Evolutionary conservation across 2,113 vertebrate genomes (phyloP), one percentile per base, ranked within the genome.

Genomic region (Hyaena hyaena): DNA sequence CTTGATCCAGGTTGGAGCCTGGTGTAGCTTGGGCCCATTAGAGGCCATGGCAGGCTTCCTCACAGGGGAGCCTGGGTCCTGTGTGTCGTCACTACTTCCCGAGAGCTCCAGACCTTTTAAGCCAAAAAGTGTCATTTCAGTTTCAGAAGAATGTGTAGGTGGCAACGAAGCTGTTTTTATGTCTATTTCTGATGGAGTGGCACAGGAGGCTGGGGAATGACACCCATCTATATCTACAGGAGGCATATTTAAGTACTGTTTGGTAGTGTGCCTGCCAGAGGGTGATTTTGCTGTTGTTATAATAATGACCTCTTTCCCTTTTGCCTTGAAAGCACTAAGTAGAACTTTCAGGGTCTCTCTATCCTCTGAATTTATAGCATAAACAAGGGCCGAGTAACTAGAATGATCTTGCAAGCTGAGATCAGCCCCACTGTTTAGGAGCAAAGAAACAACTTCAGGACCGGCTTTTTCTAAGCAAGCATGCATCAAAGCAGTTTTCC

Each of bases 261-360:
- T 99, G 0, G 99, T 99, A 39, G 98, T 99, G 88, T 99, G 99
- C 93, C 98, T 98, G n/a, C 99, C 99, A 0, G 99, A 99, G 0
- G 98, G 97, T 0, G 99, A 99, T 95, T 98, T 99, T 71, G 99
- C 99, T 0, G 98, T 99, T 0, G 99, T 99, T 97, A 99, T 99
- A 93, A 99, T 99, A 93, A 99, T 99, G 19, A 99, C 99, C 79
- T 99, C 99, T 88, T 99, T 99, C 2, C 99, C 99, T 39, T 97
- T 99, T 0, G 98, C 99, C 97, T 98, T 99, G 98, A 99, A 99
- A 80, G 99, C 99, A 45, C 99, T 99, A 15, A 99, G 98, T 4
- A 99, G 99, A 83, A 99, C 96, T 73, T 98, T 97, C 10, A 99
- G 98, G 5, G 99, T 99, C 12, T 99, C 99, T 77, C 98, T 99